phyloP scores from a whole-genome alignment of 2,888 invertebrate genomes.

The Trypoxylon attenuatum region DNA sequence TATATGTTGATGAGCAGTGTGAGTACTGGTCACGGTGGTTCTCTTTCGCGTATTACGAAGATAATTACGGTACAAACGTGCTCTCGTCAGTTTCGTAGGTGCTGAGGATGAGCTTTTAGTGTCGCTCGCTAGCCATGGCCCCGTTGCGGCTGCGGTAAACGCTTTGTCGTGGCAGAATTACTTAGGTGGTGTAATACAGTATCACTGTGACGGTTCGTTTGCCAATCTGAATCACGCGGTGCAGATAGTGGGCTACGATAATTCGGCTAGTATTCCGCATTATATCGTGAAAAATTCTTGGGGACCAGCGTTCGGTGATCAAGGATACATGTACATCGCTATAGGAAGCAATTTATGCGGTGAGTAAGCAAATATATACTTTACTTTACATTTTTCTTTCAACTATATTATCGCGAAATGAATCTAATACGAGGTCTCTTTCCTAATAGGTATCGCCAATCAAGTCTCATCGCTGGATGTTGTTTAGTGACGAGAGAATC shows the following conservation, averaged over 20 bases:
- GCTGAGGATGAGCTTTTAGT: conserved; percentile 80
- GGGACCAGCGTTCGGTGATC: conserved; percentile 85
- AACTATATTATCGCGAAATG: neutral
- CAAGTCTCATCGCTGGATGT: conserved; percentile 81
- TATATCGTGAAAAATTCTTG: conserved; percentile 92
- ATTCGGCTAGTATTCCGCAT: conserved; percentile 82
- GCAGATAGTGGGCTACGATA: conserved; percentile 88
- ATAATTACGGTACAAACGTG: too few relatives aligned
- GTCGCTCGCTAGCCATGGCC: conserved; percentile 82
- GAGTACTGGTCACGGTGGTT: too few relatives aligned
- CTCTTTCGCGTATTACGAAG: too few relatives aligned
- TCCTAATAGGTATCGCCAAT: conserved; percentile 77
- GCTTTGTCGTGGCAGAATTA: conserved; percentile 92
- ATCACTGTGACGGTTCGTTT: conserved; percentile 82
- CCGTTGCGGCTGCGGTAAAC: conserved; percentile 88
- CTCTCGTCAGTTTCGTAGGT: conserved; percentile 79
- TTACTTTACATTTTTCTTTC: neutral
- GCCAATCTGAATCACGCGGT: conserved; percentile 87
- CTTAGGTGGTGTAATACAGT: conserved; percentile 88
- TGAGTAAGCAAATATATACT: conserved; percentile 56
- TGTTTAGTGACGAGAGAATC: conserved; percentile 19
- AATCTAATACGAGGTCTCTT: neutral
- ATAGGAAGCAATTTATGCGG: conserved; percentile 88
- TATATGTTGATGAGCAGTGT: too few relatives aligned
- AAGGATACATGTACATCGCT: conserved; percentile 86